phyloP scores from a whole-genome alignment of 2,888 invertebrate genomes.

The Agapostemon virescens region DNA sequence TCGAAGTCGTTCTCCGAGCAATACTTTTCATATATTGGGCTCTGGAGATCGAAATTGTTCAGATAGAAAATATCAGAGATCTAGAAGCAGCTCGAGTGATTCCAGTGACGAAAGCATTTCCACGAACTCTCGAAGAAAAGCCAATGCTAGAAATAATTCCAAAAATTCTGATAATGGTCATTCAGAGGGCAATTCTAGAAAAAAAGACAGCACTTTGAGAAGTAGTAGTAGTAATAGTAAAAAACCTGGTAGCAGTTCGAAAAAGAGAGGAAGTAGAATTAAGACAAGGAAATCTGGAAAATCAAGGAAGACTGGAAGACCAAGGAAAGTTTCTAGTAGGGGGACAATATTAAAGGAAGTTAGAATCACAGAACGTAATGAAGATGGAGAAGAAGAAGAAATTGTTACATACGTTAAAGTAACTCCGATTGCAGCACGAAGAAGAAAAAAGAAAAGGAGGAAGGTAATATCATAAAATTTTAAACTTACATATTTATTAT shows the following conservation, averaged over 20 bases:
- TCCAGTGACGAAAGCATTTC: slow-evolving; percentile 30
- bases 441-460: slow-evolving; percentile 50
- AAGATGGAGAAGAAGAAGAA: slow-evolving; percentile 76
- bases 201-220: not conserved
- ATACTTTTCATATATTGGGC: slow-evolving; percentile 58
- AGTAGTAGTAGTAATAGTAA: slow-evolving; percentile 8
- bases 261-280: slow-evolving; percentile 18
- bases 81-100: slow-evolving; percentile 43
- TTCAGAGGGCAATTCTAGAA: slow-evolving; percentile 3
- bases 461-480: slow-evolving; percentile 44
- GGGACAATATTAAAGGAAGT: slow-evolving; percentile 73
- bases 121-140: slow-evolving; percentile 11
- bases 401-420: slow-evolving; percentile 76
- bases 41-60: slow-evolving; percentile 47
- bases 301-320: slow-evolving; percentile 34
- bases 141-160: slow-evolving; percentile 8
- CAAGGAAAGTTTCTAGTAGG: slow-evolving; percentile 30
- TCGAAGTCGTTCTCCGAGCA: slow-evolving; percentile 71
- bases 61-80: slow-evolving; percentile 23
- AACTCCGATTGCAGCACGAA: slow-evolving; percentile 45
- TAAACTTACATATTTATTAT: slow-evolving; percentile 27
- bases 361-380: slow-evolving; percentile 74
- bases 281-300: slow-evolving; percentile 34
- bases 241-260: slow-evolving; percentile 30
- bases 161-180: slow-evolving; percentile 20